Conservation (phyloP, 1,140 invertebrate genomes). For the Lamellibrachia luymesi region DNA sequence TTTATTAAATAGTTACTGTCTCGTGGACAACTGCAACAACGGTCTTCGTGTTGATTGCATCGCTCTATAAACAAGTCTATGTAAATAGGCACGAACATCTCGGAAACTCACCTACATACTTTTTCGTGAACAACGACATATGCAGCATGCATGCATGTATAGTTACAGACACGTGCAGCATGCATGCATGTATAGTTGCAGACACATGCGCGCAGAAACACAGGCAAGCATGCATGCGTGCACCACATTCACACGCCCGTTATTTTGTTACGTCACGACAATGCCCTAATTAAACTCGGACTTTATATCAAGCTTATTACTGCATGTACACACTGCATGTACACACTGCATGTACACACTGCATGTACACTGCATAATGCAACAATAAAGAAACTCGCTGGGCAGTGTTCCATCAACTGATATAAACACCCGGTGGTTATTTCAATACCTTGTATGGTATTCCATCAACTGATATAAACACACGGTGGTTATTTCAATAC, state of each 20-base stretch:
- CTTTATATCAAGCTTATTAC: background rate
- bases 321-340: too few relatives aligned
- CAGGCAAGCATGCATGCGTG: background rate
- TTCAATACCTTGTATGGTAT: too few relatives aligned
- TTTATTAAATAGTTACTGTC: too few relatives aligned
- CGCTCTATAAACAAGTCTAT: background rate
- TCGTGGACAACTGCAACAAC: background rate
- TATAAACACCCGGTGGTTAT: too few relatives aligned
- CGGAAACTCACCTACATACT: background rate
- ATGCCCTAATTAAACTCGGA: background rate
- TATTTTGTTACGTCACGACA: background rate
- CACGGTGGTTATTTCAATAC: too few relatives aligned
- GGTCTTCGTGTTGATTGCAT: background rate
- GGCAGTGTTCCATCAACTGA: too few relatives aligned
- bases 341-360: conserved; percentile 13
- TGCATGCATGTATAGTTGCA: background rate
- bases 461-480: too few relatives aligned
- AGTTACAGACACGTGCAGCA: background rate
- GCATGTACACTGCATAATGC: background rate
- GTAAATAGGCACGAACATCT: background rate
- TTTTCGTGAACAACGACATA: background rate
- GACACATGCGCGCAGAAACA: background rate
- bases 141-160: too few relatives aligned
- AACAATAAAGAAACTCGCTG: too few relatives aligned
- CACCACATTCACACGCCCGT: background rate